Evolutionary conservation across 2,888 invertebrate genomes (phyloP), one percentile per base, ranked within the genome.

Genomic region (Agrotis exclamationis): DNA sequence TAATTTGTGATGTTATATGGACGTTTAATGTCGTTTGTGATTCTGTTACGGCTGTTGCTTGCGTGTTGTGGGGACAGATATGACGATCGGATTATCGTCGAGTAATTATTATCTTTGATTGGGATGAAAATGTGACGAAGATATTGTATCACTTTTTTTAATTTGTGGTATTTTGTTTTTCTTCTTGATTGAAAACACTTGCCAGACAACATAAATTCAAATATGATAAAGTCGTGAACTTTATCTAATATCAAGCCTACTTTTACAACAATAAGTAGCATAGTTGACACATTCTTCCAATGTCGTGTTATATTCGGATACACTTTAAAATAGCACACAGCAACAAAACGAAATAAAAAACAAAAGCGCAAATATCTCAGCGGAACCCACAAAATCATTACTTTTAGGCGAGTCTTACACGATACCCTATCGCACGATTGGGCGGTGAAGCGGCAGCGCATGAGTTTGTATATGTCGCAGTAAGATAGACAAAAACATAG

Each of bases 1-100:
- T 77, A 58, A 67, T 81, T 63, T 67, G 77, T 56, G 54, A 33
- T 70, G 70, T 63, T 68, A 56, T 24, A 56, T 13, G 57, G 9
- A 65, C 24, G 39, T 53, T 47, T 22, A 45, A 57, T 70, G 66
- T 68, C 54, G 48, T 72, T 47, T 78, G 70, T 54, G 53, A 63
- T 71, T 78, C 78, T 45, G 45, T 71, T 53, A 71, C 50, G 48
- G 45, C 3, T 63, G 14, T 3, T 63, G 28, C 28, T 48, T 63
- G 56, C 33, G 22, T 14, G 14, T 24, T 33, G 24, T 47, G 45
- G 44, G 28, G 20, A 44, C 59, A 60, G 4, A 60, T 47, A 33
- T 48, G 14, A 14, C 22, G 13, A 53, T 58, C 22, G 39, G 6
- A 56, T 70, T 68, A 33, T 9, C 53, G 13, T 51, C 16, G 9